These are phyloP conservation scores for Leucoptera coffeella DNA, from an alignment of 2,888 invertebrate species.

Conservation along the genomic window DNA sequence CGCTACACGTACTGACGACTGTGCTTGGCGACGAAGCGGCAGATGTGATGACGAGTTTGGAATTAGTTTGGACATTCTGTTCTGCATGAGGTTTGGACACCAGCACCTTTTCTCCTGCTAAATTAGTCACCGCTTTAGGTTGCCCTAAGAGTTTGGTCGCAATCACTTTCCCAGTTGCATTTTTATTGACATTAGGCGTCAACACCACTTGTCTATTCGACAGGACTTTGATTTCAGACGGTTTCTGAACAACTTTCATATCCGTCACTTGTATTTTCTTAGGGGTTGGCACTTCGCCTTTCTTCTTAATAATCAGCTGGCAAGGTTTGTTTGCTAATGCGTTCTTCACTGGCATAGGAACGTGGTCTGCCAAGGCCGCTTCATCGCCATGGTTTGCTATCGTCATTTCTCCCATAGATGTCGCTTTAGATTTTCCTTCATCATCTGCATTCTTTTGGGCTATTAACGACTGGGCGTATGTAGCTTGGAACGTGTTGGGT, in stretches of 20 bases:
- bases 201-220: slow-evolving; percentile 35
- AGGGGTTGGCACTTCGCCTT: slow-evolving; percentile 18
- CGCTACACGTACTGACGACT: slow-evolving; percentile 18
- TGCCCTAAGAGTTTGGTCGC: slow-evolving; percentile 40
- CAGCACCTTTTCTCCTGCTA: slow-evolving; percentile 33
- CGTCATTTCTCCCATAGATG: slow-evolving; percentile 25
- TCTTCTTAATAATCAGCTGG: slow-evolving; percentile 35
- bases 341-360: slow-evolving; percentile 18
- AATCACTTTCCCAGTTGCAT: slow-evolving; percentile 26
- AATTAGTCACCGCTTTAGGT: slow-evolving; percentile 14
- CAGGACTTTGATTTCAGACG: slow-evolving; percentile 32
- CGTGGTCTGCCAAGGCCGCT: slow-evolving; percentile 21
- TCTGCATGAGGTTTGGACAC: slow-evolving; percentile 32
- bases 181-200: slow-evolving; percentile 24
- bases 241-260: slow-evolving; percentile 35
- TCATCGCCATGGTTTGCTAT: slow-evolving; percentile 23
- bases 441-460: slow-evolving; percentile 30
- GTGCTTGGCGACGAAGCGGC: slow-evolving; percentile 16
- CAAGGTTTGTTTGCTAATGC: slow-evolving; percentile 22
- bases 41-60: slow-evolving; percentile 31
- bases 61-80: slow-evolving; percentile 18
- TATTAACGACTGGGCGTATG: slow-evolving; percentile 36
- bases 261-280: slow-evolving; percentile 35
- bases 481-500: slow-evolving; percentile 40
- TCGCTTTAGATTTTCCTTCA: slow-evolving; percentile 24